Evolutionary conservation across 2,888 invertebrate genomes (phyloP), one percentile per base, ranked within the genome.

Genomic region (Metopia argyrocephala): DNA sequence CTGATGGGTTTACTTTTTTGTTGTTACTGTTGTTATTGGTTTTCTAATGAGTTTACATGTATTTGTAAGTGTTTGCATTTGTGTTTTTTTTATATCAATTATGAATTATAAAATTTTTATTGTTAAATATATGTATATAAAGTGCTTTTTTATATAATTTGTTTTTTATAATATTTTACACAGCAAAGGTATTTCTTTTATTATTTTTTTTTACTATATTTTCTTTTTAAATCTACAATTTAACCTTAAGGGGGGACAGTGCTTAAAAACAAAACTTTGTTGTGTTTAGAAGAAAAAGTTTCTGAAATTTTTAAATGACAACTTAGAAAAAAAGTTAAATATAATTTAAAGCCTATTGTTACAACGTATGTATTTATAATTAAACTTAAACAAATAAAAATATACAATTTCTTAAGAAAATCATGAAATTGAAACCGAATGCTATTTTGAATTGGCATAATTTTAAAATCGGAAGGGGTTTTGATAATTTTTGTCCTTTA

Each of bases 151-250:
- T 4, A 7, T 66, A 66, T 66, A 54, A 66, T 62, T 71, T 59
- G 20, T 4, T 48, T 48, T 68, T 62, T 78, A n/a, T 71, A 78
- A 71, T 78, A 78, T 78, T 64, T 79, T 79, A 75, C 79, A 79
- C 74, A 65, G 75, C 74, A 79, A 70, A 75, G 75, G 75, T 71
- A 54, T 78, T 52, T 28, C n/a, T n/a, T 56, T 18, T 25, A 45
- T 50, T 57, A 38, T 12, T 38, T 38, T 3, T 31, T 31, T 31
- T 31, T 12, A 31, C 3, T 31, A 31, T 38, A 20, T 38, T 62
- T 50, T 52, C 25, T 50, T 52, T 45, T 20, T 74, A 59, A 54
- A 46, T 56, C 38, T 71, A 71, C n/a, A n/a, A n/a, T n/a, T n/a
- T n/a, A n/a, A n/a, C n/a, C n/a, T n/a, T n/a, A n/a, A n/a, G n/a